These are phyloP conservation scores for Metellina segmentata DNA, from an alignment of 2,888 invertebrate genomes.

Conservation along the genomic window DNA sequence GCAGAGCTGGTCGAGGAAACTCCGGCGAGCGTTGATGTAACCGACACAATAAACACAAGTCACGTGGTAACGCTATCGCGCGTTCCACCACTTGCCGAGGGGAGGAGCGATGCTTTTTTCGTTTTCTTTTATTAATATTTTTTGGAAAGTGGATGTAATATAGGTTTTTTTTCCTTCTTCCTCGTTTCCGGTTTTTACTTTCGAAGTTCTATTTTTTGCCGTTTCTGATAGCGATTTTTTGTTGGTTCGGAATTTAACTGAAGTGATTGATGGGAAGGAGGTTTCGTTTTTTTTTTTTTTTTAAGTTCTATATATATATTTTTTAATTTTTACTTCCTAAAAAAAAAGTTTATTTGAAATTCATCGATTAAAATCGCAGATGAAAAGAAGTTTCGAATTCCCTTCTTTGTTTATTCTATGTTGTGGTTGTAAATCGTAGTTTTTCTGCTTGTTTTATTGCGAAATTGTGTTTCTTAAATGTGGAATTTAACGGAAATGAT, in stretches of 20 bases:
- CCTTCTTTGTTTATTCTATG: no score
- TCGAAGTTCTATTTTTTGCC: constrained; percentile 3
- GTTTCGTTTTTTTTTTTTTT: not conserved
- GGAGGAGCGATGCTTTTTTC: constrained; percentile 45
- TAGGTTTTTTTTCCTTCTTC: constrained; percentile 27
- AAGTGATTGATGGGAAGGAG: not conserved
- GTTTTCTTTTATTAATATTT: constrained; percentile 24
- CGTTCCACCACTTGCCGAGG: constrained; percentile 53
- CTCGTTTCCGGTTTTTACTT: constrained; percentile 58
- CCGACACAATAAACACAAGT: constrained; percentile 67
- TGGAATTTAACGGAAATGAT: no score
- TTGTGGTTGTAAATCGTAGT: no score
- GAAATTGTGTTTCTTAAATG: no score
- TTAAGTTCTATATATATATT: not conserved
- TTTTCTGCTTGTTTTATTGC: no score
- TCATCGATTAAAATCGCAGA: no score
- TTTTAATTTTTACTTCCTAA: no score
- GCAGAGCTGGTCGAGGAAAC: constrained; percentile 8
- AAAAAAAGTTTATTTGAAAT: no score
- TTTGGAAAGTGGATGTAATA: constrained; percentile 28
- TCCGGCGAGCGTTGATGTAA: constrained; percentile 41
- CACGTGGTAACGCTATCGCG: constrained; percentile 51
- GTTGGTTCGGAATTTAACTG: not conserved
- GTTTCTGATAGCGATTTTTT: not conserved
- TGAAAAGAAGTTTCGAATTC: no score